Evolutionary conservation across 2,113 vertebrate genomes (phyloP), one percentile per base, ranked within the genome.

Genomic region (Echinops telfairi): DNA sequence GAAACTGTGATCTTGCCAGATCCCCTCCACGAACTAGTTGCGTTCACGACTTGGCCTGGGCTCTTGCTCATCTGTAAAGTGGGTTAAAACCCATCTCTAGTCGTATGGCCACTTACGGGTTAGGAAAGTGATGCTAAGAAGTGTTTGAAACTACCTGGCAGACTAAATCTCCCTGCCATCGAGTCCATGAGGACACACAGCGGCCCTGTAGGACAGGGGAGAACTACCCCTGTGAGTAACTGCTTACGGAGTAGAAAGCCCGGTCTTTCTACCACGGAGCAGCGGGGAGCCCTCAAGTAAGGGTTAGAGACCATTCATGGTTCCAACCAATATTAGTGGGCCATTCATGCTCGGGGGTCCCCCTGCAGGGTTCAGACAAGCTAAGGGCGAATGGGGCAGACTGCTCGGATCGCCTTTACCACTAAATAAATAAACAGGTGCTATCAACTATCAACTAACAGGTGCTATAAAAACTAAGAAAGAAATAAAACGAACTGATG

Each of bases 1-100:
- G 53, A 19, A 47, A 38, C 2, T 1, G 2, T 2, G 25, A 27
- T 58, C 66, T 81, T 29, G 27, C 60, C 62, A 75, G 31, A 17
- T 87, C 27, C 47, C 47, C 53, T 25, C 77, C n/a, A 1, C 64
- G 76, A 7, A 73, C 38, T 0, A 20, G 36, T 60, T 43, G 27
- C 19, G 23, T 60, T 80, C 78, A 81, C 31, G 8, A 16, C 58
- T 89, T 77, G 57, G 20, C 33, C 19, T n/a, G 43, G 58, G 4
- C 78, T 60, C 20, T n/a, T n/a, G 73, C 88, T 83, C 60, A 20
- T 79, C 89, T 87, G 93, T 78, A 58, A 89, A 96, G 79, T 89
- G 93, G 73, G 29, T 76, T 36, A 10, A 85, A 91, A 68, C 36
- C 12, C 23, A 5, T 20, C 53, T 19, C 86, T 71, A 15, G 20